Conservation (phyloP, 1,140 invertebrate species). For the Mycetomoellerius zeteki region DNA sequence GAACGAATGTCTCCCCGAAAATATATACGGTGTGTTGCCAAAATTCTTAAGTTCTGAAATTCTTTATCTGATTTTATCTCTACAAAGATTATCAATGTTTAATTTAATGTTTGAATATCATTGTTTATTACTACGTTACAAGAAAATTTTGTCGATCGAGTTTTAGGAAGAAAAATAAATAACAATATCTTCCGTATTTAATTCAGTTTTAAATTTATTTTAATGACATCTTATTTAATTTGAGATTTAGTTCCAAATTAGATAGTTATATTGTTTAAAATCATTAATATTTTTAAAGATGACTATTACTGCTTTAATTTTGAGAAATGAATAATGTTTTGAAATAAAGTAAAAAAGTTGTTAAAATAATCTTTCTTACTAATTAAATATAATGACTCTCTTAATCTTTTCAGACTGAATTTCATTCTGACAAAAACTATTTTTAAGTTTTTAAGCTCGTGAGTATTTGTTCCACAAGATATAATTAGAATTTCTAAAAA, state of each 20-base stretch:
- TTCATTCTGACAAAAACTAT: constrained; percentile 38
- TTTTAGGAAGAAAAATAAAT: neutral
- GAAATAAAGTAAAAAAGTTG: constrained; percentile 15
- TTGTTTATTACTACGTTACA: neutral
- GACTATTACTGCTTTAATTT: neutral
- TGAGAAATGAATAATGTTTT: neutral
- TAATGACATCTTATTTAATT: neutral
- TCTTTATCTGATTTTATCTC: neutral
- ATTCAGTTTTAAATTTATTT: neutral
- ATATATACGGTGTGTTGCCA: neutral
- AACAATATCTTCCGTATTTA: neutral
- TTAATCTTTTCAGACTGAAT: constrained; percentile 20
- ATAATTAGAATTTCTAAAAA: neutral
- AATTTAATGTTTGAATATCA: neutral
- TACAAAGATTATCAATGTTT: neutral
- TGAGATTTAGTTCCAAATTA: neutral
- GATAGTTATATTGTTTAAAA: neutral
- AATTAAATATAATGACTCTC: neutral
- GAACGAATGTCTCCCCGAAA: constrained; percentile 18
- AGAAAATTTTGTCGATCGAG: neutral
- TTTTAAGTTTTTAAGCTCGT: constrained; percentile 15
- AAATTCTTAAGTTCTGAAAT: neutral
- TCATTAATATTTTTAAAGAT: neutral
- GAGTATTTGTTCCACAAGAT: neutral
- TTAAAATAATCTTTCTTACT: constrained; percentile 18